phyloP scores from a whole-genome alignment of 92 coral and sea anemone species.

The Paramuricea clavata region DNA sequence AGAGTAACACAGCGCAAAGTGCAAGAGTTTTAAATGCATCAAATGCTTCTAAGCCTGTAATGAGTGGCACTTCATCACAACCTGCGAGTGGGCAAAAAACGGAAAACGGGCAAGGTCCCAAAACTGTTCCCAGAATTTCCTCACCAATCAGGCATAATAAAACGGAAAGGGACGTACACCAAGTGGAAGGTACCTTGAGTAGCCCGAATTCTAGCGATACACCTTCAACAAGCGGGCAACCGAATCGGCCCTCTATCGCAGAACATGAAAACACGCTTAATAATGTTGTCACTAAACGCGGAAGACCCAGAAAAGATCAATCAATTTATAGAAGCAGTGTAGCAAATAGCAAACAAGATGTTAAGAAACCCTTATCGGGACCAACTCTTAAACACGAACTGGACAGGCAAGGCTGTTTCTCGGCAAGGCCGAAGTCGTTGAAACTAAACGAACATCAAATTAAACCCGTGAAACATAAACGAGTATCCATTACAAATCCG shows the following conservation, averaged over 20 bases:
- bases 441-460: conserved; percentile 8
- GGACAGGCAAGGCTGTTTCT: background rate
- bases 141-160: background rate
- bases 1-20: background rate
- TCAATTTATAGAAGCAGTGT: background rate
- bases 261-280: background rate
- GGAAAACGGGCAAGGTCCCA: background rate
- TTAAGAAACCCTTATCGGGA: conserved; percentile 5
- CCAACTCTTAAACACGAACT: conserved; percentile 25
- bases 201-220: background rate
- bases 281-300: background rate
- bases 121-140: background rate
- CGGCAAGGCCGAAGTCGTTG: background rate
- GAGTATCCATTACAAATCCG: background rate
- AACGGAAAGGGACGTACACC: background rate
- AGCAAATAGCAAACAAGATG: background rate
- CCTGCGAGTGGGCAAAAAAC: background rate
- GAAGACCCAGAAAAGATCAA: background rate
- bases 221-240: background rate
- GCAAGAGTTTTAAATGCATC: background rate
- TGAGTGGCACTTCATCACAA: background rate
- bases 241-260: background rate
- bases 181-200: background rate
- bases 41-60: background rate
- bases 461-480: background rate